phyloP scores from a whole-genome alignment of 2,888 invertebrate species.

The Ctena decussata region DNA sequence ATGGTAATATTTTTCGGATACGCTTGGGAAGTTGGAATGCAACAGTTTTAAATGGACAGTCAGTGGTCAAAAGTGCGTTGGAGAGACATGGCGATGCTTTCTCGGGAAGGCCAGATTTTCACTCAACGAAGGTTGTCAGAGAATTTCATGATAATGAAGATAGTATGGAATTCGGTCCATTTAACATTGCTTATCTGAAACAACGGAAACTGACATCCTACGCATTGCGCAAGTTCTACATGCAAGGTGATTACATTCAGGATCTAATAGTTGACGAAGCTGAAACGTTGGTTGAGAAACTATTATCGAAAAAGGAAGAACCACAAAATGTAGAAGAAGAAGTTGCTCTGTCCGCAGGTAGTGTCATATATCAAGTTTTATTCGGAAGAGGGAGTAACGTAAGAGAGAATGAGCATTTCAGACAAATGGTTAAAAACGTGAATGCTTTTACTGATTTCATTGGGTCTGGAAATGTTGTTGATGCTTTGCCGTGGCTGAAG shows the following conservation, averaged over 20 bases:
- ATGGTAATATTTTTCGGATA: slow-evolving; percentile 67
- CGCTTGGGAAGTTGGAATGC: slow-evolving; percentile 61
- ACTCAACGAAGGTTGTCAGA: slow-evolving; percentile 4
- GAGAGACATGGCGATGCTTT: slow-evolving; percentile 50
- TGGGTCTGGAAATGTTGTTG: too few relatives aligned
- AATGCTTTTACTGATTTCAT: too few relatives aligned
- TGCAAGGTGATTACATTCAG: background rate
- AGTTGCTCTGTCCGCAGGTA: background rate
- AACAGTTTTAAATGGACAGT: slow-evolving; percentile 63
- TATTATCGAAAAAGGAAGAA: too few relatives aligned
- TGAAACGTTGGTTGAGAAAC: background rate
- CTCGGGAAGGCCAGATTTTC: slow-evolving; percentile 58
- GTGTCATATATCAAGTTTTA: slow-evolving; percentile 58
- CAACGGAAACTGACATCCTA: too few relatives aligned
- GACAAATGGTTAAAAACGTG: background rate
- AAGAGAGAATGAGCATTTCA: slow-evolving; percentile 1
- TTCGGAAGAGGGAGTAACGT: slow-evolving; percentile 31
- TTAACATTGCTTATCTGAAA: too few relatives aligned
- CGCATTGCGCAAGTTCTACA: too few relatives aligned
- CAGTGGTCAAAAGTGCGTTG: slow-evolving; percentile 46
- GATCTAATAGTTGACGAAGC: background rate
- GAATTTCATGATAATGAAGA: too few relatives aligned
- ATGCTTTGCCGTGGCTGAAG: too few relatives aligned
- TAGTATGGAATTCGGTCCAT: slow-evolving; percentile 14
- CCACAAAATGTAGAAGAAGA: too few relatives aligned